Conservation (phyloP, 2,113 vertebrate genomes). For the Oncorhynchus keta region DNA sequence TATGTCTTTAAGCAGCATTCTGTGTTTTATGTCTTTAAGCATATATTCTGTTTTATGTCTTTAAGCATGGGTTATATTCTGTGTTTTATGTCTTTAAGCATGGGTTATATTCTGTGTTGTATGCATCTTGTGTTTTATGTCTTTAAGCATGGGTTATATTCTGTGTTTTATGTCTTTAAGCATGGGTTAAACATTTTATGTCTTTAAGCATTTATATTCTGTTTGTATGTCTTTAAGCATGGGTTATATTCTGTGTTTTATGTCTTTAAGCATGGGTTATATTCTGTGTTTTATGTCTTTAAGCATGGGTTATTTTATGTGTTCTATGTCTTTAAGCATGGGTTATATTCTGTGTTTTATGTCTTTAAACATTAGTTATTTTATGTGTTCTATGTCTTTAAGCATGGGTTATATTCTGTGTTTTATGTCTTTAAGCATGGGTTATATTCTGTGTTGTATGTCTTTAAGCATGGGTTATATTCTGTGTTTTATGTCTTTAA, state of each 20-base stretch:
- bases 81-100: slow-evolving; percentile 20
- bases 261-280: slow-evolving; percentile 24
- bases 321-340: slow-evolving; percentile 24
- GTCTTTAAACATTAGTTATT: too few species aligned
- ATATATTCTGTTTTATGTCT: slow-evolving; percentile 4
- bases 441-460: neutral
- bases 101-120: slow-evolving; percentile 14
- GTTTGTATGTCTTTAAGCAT: too few species aligned
- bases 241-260: neutral
- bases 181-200: neutral
- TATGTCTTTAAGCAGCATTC: slow-evolving; percentile 23
- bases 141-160: slow-evolving; percentile 23
- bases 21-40: too few species aligned
- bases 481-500: slow-evolving; percentile 20
- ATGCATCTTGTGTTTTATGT: too few species aligned
- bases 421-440: neutral
- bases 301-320: neutral
- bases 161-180: slow-evolving; percentile 20
- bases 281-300: neutral
- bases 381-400: too few species aligned
- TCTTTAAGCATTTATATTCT: too few species aligned
- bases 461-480: slow-evolving; percentile 25
- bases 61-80: slow-evolving; percentile 23
- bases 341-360: neutral
- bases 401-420: slow-evolving; percentile 12